A percentile compares a stretch with the other conserved stretches of the same genome.
Evolutionary conservation across 2,888 invertebrate species (phyloP).

Genomic region (Junonia oenone): DNA sequence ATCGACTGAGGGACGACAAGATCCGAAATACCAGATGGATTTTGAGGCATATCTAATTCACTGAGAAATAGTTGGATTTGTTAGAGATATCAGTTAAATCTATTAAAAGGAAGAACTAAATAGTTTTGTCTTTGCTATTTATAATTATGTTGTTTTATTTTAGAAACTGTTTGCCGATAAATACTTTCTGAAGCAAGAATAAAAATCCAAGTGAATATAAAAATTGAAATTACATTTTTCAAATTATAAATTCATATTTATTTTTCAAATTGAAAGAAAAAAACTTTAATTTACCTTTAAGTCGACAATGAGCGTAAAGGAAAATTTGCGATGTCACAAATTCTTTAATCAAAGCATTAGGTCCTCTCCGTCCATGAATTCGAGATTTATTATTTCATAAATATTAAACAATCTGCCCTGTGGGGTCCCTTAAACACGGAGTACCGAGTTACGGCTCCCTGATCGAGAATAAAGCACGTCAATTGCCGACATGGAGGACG

Average conservation of each 20-base stretch:
- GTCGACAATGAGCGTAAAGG: background rate
- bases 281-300: background rate
- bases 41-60: constrained; percentile 1
- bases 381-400: constrained; percentile 13
- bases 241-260: no score
- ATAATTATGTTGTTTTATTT: no score
- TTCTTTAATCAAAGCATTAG: constrained; percentile 8
- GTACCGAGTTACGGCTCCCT: constrained; percentile 10
- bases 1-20: constrained; percentile 14
- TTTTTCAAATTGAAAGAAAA: no score
- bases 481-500: constrained; percentile 5
- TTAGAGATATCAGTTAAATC: background rate
- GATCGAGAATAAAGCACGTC: constrained; percentile 6
- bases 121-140: no score
- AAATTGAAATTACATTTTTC: no score
- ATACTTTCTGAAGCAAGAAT: no score
- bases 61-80: background rate
- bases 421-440: constrained; percentile 12
- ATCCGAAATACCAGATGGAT: background rate
- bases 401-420: constrained; percentile 12
- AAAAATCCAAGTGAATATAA: no score
- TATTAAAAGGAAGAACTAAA: background rate
- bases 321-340: background rate
- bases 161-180: no score
- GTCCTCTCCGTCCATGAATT: background rate